A percentile compares a stretch with the other conserved stretches of the same genome.
Conservation (phyloP, 1,140 invertebrate species). For the Argopecten irradians region DNA sequence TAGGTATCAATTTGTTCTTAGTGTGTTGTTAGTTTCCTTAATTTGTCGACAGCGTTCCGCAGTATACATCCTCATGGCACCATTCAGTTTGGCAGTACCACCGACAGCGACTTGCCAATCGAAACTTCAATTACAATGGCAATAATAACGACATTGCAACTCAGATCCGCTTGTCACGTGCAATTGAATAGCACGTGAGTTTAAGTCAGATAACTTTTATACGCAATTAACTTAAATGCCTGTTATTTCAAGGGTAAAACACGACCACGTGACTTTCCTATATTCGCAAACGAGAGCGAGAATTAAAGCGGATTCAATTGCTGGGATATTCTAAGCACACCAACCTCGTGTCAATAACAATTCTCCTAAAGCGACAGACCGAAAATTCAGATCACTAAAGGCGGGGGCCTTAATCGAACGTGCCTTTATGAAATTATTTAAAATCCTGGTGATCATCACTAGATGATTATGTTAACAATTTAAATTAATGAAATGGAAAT, state of each 20-base stretch:
- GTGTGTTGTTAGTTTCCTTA: too few relatives aligned
- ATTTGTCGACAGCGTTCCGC: background rate
- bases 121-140: background rate
- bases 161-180: background rate
- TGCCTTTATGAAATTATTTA: background rate
- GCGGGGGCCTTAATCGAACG: background rate
- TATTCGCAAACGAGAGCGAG: background rate
- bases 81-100: background rate
- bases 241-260: constrained; percentile 22
- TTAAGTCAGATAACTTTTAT: constrained; percentile 19
- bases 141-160: background rate
- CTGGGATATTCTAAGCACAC: background rate
- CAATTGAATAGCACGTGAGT: background rate
- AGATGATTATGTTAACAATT: background rate
- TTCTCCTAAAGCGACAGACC: background rate
- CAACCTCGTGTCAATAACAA: background rate
- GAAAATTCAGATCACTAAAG: background rate
- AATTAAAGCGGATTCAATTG: background rate
- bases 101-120: background rate
- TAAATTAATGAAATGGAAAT: background rate
- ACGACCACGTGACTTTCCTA: background rate
- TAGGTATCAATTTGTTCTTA: background rate
- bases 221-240: constrained; percentile 16
- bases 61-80: background rate
- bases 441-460: background rate